These are phyloP conservation scores for Priocnemis perturbator DNA, from an alignment of 2,888 invertebrate genomes.

Conservation along the genomic window DNA sequence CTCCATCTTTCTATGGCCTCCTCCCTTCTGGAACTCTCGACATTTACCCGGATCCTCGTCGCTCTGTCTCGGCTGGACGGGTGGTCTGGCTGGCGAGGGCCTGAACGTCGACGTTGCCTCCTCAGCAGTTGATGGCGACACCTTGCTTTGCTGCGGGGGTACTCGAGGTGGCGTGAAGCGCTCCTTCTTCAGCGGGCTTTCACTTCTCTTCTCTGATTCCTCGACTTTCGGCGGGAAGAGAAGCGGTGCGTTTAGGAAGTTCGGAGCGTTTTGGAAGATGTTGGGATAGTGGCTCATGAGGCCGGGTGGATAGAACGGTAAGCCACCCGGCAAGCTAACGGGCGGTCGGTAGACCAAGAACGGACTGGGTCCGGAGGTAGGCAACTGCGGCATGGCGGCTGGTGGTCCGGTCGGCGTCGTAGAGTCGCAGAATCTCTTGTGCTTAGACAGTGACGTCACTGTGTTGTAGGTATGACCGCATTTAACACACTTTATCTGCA, in stretches of 20 bases:
- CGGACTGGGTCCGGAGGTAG: constrained; percentile 73
- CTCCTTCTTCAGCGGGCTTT: constrained; percentile 77
- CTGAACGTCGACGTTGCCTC: constrained; percentile 81
- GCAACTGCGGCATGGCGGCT: constrained; percentile 67
- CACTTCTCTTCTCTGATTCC: constrained; percentile 77
- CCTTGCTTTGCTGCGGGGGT: constrained; percentile 76
- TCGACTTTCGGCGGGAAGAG: constrained; percentile 81
- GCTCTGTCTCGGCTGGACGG: constrained; percentile 67
- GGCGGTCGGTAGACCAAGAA: constrained; percentile 86
- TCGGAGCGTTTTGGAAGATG: constrained; percentile 78
- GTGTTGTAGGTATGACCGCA: constrained; percentile 96
- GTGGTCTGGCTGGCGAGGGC: constrained; percentile 82
- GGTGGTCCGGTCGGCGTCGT: constrained; percentile 76
- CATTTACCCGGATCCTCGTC: constrained; percentile 57
- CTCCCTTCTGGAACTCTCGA: constrained; percentile 47
- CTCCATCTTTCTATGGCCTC: constrained; percentile 56
- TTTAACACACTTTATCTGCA: constrained; percentile 95
- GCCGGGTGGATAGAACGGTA: constrained; percentile 81
- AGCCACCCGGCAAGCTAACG: constrained; percentile 73
- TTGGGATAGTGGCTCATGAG: constrained; percentile 80
- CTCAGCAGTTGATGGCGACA: constrained; percentile 82
- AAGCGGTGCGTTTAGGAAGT: constrained; percentile 80
- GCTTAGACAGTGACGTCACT: constrained; percentile 93
- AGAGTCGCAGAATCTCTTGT: constrained; percentile 97
- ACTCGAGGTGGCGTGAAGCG: constrained; percentile 79